A percentile compares a stretch with the other conserved stretches of the same genome.
These are phyloP conservation scores for Cryptocephalus primarius DNA, from an alignment of 2,888 invertebrate genomes.

Conservation along the genomic window DNA sequence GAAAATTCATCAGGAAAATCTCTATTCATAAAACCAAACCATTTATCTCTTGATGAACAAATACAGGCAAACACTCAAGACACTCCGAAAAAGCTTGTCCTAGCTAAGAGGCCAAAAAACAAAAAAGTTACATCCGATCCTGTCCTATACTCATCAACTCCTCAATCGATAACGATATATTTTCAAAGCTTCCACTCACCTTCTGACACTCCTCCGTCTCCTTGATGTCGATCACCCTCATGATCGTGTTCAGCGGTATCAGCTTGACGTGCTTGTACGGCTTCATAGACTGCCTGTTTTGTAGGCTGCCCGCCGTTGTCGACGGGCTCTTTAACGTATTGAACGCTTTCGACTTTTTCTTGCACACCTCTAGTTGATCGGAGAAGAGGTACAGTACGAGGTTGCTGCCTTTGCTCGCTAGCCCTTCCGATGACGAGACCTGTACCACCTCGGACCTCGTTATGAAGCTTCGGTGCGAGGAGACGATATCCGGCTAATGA, in stretches of 20 bases:
- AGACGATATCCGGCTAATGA: constrained; percentile 75
- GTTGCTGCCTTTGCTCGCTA: constrained; percentile 72
- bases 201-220: constrained; percentile 79
- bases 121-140: no score
- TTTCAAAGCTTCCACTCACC: constrained; percentile 35
- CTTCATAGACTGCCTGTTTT: constrained; percentile 55
- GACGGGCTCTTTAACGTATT: constrained; percentile 58
- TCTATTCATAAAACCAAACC: no score
- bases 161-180: no score
- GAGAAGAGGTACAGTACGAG: constrained; percentile 88
- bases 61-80: no score
- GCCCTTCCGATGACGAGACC: constrained; percentile 56
- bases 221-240: constrained; percentile 81
- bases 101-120: no score
- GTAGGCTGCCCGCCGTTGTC: constrained; percentile 30
- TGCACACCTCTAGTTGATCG: constrained; percentile 88
- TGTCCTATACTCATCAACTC: no score
- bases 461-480: constrained; percentile 84
- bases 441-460: constrained; percentile 83
- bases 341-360: constrained; percentile 69
- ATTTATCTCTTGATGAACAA: no score
- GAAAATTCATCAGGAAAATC: no score
- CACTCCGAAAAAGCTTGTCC: no score
- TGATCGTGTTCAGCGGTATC: constrained; percentile 79
- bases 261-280: constrained; percentile 86